Evolutionary conservation across 1,140 invertebrate genomes (phyloP).

Genomic region (Ceratitis capitata): DNA sequence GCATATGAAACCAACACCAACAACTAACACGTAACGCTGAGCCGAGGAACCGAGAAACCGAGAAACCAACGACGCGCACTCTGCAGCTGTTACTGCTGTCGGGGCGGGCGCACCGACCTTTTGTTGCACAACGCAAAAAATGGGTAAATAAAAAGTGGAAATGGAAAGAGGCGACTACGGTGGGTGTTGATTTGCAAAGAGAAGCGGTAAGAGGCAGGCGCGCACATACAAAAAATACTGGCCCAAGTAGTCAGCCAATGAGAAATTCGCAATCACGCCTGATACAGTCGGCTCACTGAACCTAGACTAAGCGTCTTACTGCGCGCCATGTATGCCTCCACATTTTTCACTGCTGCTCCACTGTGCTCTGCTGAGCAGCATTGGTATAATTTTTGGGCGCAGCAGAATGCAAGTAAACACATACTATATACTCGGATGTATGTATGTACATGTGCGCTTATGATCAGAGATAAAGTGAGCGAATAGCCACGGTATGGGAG

Average conservation of each 20-base stretch:
- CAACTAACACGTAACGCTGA: background rate
- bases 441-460: too few species aligned
- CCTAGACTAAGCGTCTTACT: background rate
- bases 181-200: background rate
- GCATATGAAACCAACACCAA: too few species aligned
- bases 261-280: background rate
- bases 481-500: background rate
- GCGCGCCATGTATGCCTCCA: background rate
- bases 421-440: too few species aligned
- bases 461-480: too few species aligned
- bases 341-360: background rate
- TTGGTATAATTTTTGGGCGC: background rate
- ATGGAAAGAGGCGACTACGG: background rate
- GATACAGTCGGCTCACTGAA: slow-evolving; percentile 20
- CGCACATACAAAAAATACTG: background rate
- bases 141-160: background rate
- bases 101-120: slow-evolving; percentile 23
- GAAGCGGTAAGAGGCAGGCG: background rate
- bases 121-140: background rate
- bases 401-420: background rate
- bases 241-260: slow-evolving; percentile 8
- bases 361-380: background rate
- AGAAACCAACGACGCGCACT: background rate
- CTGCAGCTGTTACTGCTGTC: background rate
- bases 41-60: background rate